These are phyloP conservation scores for Hirudinaria manillensis DNA, from an alignment of 2,888 invertebrate genomes.

Conservation along the genomic window DNA sequence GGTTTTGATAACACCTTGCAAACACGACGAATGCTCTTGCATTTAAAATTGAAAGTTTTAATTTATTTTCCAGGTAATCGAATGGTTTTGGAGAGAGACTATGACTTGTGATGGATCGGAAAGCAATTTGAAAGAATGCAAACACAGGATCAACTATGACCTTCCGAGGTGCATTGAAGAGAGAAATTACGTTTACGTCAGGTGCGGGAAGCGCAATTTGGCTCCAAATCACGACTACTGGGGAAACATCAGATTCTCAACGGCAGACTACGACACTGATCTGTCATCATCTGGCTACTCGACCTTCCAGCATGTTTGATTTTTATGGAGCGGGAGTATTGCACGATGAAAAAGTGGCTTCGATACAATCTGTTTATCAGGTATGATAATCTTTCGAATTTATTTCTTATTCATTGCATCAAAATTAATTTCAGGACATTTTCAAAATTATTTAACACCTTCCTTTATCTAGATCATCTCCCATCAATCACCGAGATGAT, in stretches of 20 bases:
- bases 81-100: slow-evolving; percentile 50
- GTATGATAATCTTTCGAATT: background rate
- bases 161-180: slow-evolving; percentile 66
- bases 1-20: no score
- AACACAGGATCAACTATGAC: slow-evolving; percentile 70
- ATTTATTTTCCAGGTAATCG: slow-evolving; percentile 35
- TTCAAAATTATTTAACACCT: no score
- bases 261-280: slow-evolving; percentile 76
- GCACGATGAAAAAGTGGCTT: slow-evolving; percentile 85
- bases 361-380: slow-evolving; percentile 72
- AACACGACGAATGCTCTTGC: background rate
- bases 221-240: slow-evolving; percentile 59
- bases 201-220: slow-evolving; percentile 65
- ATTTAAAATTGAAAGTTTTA: background rate
- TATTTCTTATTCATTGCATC: background rate
- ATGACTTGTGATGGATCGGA: slow-evolving; percentile 55
- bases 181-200: slow-evolving; percentile 79
- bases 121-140: slow-evolving; percentile 56
- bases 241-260: slow-evolving; percentile 87
- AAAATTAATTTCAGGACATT: no score
- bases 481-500: no score
- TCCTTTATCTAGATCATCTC: no score
- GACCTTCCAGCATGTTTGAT: slow-evolving; percentile 65
- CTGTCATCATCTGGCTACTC: slow-evolving; percentile 62
- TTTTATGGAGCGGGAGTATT: slow-evolving; percentile 88